Evolutionary conservation across 2,888 invertebrate species (phyloP).

Genomic region (Rhamnusium bicolor): DNA sequence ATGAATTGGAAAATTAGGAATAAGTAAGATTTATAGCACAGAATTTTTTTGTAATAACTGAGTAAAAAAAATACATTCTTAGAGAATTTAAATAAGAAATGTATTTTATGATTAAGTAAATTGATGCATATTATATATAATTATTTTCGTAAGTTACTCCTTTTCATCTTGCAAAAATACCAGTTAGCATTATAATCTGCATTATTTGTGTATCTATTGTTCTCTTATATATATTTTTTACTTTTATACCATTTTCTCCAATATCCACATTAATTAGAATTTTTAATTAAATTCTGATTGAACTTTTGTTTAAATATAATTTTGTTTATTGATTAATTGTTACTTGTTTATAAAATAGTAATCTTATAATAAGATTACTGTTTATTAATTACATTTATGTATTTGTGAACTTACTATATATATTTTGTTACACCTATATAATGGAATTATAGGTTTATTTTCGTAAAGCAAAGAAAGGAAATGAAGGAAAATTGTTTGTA

Average conservation of each 20-base stretch:
- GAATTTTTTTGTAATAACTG: not conserved
- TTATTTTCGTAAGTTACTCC: not conserved
- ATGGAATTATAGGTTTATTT: not conserved
- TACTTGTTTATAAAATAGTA: constrained; percentile 8
- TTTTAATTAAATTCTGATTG: constrained; percentile 9
- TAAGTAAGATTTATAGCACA: constrained; percentile 9
- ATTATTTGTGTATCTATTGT: constrained; percentile 13
- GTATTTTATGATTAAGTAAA: not conserved
- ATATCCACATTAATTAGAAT: constrained; percentile 16
- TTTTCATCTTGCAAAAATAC: not conserved
- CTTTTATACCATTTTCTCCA: constrained; percentile 30
- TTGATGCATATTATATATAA: not conserved
- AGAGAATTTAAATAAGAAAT: not conserved
- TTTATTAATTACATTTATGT: not conserved
- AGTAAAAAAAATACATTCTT: not conserved
- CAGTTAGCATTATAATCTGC: not conserved
- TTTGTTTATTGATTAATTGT: constrained; percentile 8
- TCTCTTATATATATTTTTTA: constrained; percentile 13
- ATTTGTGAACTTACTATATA: constrained; percentile 1
- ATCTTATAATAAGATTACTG: constrained; percentile 30
- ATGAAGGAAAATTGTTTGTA: constrained; percentile 14
- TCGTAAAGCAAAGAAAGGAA: not conserved
- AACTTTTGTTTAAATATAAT: not conserved
- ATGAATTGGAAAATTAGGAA: not conserved
- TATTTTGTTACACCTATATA: constrained; percentile 5